These are phyloP conservation scores for Amniataba percoides DNA, from an alignment of 2,797 vertebrate genomes.

Conservation along the genomic window DNA sequence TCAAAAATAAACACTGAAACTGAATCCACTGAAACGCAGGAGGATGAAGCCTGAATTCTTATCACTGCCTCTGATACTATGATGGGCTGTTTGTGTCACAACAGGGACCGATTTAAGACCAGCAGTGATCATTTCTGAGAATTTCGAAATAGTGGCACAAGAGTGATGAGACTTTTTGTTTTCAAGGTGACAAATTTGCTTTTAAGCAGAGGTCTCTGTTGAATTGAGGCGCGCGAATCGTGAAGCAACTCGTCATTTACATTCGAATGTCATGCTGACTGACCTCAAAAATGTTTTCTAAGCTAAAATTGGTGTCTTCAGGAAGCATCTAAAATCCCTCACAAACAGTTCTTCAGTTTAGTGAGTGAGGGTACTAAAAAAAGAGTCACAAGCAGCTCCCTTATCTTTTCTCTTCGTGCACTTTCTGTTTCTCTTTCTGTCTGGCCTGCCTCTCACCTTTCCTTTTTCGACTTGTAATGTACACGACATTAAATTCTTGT, in stretches of 20 bases:
- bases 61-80: not conserved
- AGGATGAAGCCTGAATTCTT: conserved; percentile 19
- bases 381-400: conserved; percentile 14
- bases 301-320: conserved; percentile 34
- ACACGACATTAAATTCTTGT: not conserved
- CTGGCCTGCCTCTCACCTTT: not conserved
- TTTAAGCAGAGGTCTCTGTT: not conserved
- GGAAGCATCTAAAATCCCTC: conserved; percentile 1
- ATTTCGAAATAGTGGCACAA: too few relatives aligned
- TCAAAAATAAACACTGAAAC: conserved; percentile 77
- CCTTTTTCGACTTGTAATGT: conserved; percentile 4
- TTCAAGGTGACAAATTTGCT: not conserved
- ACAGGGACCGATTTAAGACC: not conserved
- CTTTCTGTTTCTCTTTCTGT: not conserved
- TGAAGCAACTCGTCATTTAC: conserved; percentile 31
- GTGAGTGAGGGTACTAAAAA: not conserved
- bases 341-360: conserved; percentile 10
- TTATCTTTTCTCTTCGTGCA: conserved; percentile 6
- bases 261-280: conserved; percentile 13
- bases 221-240: conserved; percentile 26
- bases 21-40: conserved; percentile 55
- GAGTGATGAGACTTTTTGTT: not conserved
- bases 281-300: conserved; percentile 30
- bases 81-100: not conserved
- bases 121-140: not conserved